Conservation (phyloP, 2,113 vertebrate genomes). For the Oenanthe melanoleuca region DNA sequence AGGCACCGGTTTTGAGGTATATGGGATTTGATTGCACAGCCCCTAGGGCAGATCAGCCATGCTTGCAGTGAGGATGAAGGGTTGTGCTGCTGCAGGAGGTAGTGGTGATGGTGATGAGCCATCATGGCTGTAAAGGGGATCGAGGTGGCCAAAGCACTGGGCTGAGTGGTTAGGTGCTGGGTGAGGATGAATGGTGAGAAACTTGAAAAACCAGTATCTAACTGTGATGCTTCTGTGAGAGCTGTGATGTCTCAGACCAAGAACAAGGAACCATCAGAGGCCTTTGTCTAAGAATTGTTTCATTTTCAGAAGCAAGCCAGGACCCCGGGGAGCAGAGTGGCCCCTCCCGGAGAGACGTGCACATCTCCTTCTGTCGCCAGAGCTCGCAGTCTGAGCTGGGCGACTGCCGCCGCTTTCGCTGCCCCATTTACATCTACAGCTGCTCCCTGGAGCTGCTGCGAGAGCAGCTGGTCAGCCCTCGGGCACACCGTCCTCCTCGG, state of each 20-base stretch:
- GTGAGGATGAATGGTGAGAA: background rate
- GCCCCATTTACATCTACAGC: constrained; percentile 93
- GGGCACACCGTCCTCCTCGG: constrained; percentile 75
- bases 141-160: background rate
- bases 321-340: constrained; percentile 77
- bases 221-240: background rate
- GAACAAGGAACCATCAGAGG: accelerated
- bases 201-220: background rate
- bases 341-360: constrained; percentile 74
- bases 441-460: constrained; percentile 88
- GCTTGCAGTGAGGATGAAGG: background rate
- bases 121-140: background rate
- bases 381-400: constrained; percentile 78
- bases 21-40: background rate
- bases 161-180: background rate
- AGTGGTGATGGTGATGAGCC: background rate
- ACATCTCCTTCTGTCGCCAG: constrained; percentile 79
- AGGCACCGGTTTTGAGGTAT: background rate
- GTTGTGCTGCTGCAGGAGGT: background rate
- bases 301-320: constrained; percentile 52
- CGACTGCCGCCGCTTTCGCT: constrained; percentile 79
- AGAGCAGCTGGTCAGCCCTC: constrained; percentile 87
- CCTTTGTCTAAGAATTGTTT: background rate
- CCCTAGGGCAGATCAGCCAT: background rate
- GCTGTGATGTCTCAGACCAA: background rate